phyloP scores from a whole-genome alignment of 1,140 invertebrate genomes.

The Macrobrachium rosenbergii region DNA sequence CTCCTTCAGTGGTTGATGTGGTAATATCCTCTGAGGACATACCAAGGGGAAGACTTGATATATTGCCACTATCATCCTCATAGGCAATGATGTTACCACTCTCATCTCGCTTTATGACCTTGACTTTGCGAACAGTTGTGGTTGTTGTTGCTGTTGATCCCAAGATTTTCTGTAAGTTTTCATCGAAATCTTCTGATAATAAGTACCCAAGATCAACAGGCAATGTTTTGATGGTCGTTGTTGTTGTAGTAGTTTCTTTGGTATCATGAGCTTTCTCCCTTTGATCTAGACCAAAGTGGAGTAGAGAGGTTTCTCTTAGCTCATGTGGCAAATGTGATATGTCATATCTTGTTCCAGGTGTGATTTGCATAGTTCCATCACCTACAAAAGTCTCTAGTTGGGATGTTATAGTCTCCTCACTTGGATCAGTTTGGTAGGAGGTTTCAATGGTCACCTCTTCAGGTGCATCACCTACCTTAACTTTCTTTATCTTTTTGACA shows the following conservation, averaged over 20 bases:
- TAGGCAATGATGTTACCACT: conserved; percentile 31
- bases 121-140: conserved; percentile 43
- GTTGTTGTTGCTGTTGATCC: conserved; percentile 46
- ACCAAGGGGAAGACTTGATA: conserved; percentile 10
- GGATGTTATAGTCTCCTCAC: conserved; percentile 15
- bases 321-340: conserved; percentile 46
- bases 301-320: conserved; percentile 46
- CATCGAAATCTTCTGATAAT: conserved; percentile 47
- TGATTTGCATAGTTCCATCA: conserved; percentile 23
- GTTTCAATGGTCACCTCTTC: conserved; percentile 52
- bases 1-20: conserved; percentile 45
- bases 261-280: conserved; percentile 50
- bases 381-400: conserved; percentile 29
- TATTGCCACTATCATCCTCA: conserved; percentile 3
- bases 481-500: conserved; percentile 50
- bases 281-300: conserved; percentile 55
- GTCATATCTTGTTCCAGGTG: conserved; percentile 19
- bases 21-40: conserved; percentile 11
- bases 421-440: conserved; percentile 30
- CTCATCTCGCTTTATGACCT: conserved; percentile 42
- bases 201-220: conserved; percentile 23
- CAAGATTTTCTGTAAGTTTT: conserved; percentile 43
- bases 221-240: conserved; percentile 34
- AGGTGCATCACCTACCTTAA: conserved; percentile 53
- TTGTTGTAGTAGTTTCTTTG: conserved; percentile 38